These are phyloP conservation scores for Xenentodon cancila DNA, from an alignment of 2,797 vertebrate species.

Conservation along the genomic window DNA sequence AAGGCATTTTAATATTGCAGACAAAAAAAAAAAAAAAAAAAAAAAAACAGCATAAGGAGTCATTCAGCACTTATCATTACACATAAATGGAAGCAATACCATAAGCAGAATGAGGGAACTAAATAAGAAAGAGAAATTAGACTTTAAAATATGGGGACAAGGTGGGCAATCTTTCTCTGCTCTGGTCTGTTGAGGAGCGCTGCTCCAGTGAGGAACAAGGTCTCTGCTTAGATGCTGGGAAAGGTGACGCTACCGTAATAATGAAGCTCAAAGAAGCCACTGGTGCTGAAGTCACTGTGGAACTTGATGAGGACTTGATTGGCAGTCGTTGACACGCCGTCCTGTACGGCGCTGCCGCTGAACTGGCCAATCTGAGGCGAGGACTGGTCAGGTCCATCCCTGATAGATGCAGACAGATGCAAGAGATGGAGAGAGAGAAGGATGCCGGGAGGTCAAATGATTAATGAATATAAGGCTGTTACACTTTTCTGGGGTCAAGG, in stretches of 20 bases:
- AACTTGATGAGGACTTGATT: constrained; percentile 98
- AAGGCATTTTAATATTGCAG: constrained; percentile 37
- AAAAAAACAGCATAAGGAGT: constrained; percentile 32
- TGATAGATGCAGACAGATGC: constrained; percentile 61
- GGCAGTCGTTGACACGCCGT: constrained; percentile 93
- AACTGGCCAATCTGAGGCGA: constrained; percentile 97
- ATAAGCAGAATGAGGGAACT: constrained; percentile 25
- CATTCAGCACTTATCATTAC: constrained; percentile 57
- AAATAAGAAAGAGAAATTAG: constrained; percentile 23
- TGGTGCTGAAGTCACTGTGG: constrained; percentile 98
- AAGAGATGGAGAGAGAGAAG: neutral
- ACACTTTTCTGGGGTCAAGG: constrained; percentile 52
- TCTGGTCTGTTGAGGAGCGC: constrained; percentile 17
- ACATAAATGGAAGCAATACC: constrained; percentile 28
- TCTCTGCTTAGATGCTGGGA: constrained; percentile 27
- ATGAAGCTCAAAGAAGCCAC: constrained; percentile 95
- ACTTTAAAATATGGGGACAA: neutral
- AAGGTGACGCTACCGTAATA: constrained; percentile 87
- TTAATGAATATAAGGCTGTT: constrained; percentile 47
- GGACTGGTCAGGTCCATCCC: constrained; percentile 95
- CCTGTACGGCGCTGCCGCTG: constrained; percentile 91
- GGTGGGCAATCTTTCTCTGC: constrained; percentile 1
- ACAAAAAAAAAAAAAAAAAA: too few species aligned
- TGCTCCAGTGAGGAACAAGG: constrained; percentile 15
- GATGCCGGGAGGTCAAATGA: constrained; percentile 4